Percentiles rank a stretch among this genome's conserved stretches.
Evolutionary conservation across 2,888 invertebrate genomes (phyloP).

Genomic region (Euproctis similis): DNA sequence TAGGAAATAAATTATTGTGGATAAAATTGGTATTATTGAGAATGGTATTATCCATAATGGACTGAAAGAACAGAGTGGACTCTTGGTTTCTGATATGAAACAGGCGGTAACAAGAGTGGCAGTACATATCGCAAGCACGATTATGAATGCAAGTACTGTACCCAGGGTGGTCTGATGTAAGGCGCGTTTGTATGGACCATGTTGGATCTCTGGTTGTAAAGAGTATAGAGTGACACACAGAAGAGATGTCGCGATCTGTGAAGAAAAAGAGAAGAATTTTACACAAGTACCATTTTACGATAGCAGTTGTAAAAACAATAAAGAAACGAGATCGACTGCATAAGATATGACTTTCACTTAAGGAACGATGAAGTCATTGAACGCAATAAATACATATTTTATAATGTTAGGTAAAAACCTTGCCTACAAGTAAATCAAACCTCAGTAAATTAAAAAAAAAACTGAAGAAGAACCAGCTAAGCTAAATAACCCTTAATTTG

Average conservation of each 20-base stretch:
- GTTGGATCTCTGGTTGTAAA: slow-evolving; percentile 42
- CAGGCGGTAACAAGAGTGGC: slow-evolving; percentile 41
- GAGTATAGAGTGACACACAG: slow-evolving; percentile 50
- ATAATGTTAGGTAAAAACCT: no score
- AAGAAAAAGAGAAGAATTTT: slow-evolving; percentile 8
- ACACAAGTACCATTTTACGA: no score
- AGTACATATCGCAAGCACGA: slow-evolving; percentile 33
- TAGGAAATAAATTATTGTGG: slow-evolving; percentile 47
- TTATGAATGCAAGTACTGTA: slow-evolving; percentile 41
- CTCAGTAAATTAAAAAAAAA: no score
- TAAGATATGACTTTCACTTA: no score
- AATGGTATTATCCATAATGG: slow-evolving; percentile 41
- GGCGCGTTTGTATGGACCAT: slow-evolving; percentile 26
- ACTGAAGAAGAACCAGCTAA: no score
- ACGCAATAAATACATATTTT: no score
- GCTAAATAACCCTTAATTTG: no score
- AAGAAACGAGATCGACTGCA: no score
- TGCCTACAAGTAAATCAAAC: no score
- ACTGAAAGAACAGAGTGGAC: slow-evolving; percentile 51
- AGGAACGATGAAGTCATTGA: no score
- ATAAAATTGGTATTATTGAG: slow-evolving; percentile 24
- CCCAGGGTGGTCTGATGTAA: slow-evolving; percentile 30
- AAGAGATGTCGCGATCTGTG: slow-evolving; percentile 49
- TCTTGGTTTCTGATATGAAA: slow-evolving; percentile 60
- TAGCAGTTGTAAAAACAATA: no score